These are phyloP conservation scores for Hylaeus volcanicus DNA, from an alignment of 1,140 invertebrate genomes.

Conservation along the genomic window DNA sequence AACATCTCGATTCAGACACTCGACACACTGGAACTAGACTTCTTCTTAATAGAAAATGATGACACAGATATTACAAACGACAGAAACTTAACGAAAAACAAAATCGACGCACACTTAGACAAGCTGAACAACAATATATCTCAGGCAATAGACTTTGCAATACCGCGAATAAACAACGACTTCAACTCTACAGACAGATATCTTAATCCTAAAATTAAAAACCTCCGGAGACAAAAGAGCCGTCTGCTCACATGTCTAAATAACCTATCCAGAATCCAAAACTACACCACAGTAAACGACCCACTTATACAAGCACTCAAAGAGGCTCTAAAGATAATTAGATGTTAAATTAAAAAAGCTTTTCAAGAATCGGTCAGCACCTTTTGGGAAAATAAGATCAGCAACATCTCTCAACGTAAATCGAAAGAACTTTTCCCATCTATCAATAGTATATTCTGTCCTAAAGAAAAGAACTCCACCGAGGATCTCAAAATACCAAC, in stretches of 20 bases:
- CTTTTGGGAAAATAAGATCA: neutral
- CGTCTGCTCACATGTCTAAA: neutral
- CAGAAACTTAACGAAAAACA: too few relatives aligned
- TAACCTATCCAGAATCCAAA: neutral
- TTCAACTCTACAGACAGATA: neutral
- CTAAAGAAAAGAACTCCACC: neutral
- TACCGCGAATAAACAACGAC: neutral
- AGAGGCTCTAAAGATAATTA: neutral
- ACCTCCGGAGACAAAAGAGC: neutral
- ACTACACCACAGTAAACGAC: neutral
- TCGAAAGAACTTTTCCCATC: neutral
- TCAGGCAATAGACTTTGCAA: too few relatives aligned
- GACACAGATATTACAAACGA: too few relatives aligned
- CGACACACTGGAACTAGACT: too few relatives aligned
- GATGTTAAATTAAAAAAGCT: neutral
- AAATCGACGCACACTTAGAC: too few relatives aligned
- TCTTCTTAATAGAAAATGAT: too few relatives aligned
- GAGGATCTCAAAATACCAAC: neutral
- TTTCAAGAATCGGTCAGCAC: neutral
- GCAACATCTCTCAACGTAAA: neutral
- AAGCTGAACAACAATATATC: too few relatives aligned
- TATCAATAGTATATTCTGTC: neutral
- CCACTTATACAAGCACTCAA: neutral
- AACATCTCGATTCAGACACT: too few relatives aligned
- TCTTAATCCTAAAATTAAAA: constrained; percentile 1